Base-by-base conservation (phyloP, 2,888 invertebrate genomes). In the Acleris laterana region DNA sequence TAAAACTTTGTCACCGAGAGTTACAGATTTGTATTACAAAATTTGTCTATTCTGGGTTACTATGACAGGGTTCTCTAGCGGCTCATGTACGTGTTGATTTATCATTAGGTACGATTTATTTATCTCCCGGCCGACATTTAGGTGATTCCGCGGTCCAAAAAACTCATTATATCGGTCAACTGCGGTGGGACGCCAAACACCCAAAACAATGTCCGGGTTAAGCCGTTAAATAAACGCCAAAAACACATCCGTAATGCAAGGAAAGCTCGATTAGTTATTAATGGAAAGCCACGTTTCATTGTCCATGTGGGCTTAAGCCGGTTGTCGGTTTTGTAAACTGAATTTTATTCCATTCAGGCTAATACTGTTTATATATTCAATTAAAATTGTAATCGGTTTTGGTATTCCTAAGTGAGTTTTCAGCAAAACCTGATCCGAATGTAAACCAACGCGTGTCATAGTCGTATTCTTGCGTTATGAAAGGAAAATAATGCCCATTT, bases 181-280 rank as follows among this genome's bases (percentile, higher is more conserved):
- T 13, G 38, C 4, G 38, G 38, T 38, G 38, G 38, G 38, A 38
- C 38, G 38, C 38, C 38, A 38, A 38, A 38, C 13, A 38, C 38
- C 38, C 38, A 38, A 38, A 44, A 46, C 17, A 46, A 17, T 16
- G 46, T 46, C 17, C 46, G 17, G 46, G 80, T 84, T 86, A 79
- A 82, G 80, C 73, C 80, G 81, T 80, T 88, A 83, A 87, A 87
- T 88, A 88, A 89, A 89, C 88, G 87, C 88, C 88, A 85, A 85
- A 87, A 88, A 87, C 88, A 88, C 89, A 90, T 90, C 88, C 89
- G 87, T 85, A 85, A 85, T 38, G 51, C 58, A 59, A 48, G 84
- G 87, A 89, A 88, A 88, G 88, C 87, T 85, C 88, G 87, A 87
- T 88, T 80, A 77, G 88, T 92, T 91, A 89, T 92, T 91, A 90